phyloP scores from a whole-genome alignment of 1,140 invertebrate genomes.

The Globodera rostochiensis region DNA sequence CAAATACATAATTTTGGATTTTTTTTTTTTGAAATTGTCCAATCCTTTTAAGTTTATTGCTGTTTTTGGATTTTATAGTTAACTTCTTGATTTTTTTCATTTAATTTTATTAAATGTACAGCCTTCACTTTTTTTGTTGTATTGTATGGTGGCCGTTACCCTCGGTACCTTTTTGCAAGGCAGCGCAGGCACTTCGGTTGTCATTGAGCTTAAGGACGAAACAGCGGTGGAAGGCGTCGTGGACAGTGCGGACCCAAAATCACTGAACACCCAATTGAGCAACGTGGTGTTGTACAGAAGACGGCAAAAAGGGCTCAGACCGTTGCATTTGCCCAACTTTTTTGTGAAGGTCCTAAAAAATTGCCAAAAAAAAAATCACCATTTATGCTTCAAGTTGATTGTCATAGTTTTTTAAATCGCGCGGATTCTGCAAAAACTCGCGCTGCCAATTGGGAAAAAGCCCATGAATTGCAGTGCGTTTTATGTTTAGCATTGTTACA shows the following conservation, averaged over 20 bases:
- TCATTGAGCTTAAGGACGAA: slow-evolving; percentile 43
- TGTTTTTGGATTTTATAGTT: no score
- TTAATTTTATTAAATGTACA: neutral
- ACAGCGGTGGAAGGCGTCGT: slow-evolving; percentile 30
- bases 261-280: slow-evolving; percentile 19
- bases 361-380: neutral
- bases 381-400: no score
- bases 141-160: slow-evolving; percentile 22
- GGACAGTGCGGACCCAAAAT: slow-evolving; percentile 12
- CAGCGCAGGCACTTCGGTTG: slow-evolving; percentile 16
- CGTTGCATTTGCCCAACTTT: slow-evolving; percentile 16
- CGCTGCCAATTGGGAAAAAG: no score
- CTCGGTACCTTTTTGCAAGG: slow-evolving; percentile 33
- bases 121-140: neutral
- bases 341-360: slow-evolving; percentile 16
- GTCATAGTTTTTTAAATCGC: no score
- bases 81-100: no score
- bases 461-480: no score
- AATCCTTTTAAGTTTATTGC: no score
- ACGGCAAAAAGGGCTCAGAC: slow-evolving; percentile 10
- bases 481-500: no score
- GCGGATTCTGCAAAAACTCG: no score
- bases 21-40: no score
- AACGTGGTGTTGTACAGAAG: slow-evolving; percentile 25
- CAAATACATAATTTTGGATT: no score